Evolutionary conservation across 2,113 vertebrate genomes (phyloP).

Genomic region (Catharus fuscescens): DNA sequence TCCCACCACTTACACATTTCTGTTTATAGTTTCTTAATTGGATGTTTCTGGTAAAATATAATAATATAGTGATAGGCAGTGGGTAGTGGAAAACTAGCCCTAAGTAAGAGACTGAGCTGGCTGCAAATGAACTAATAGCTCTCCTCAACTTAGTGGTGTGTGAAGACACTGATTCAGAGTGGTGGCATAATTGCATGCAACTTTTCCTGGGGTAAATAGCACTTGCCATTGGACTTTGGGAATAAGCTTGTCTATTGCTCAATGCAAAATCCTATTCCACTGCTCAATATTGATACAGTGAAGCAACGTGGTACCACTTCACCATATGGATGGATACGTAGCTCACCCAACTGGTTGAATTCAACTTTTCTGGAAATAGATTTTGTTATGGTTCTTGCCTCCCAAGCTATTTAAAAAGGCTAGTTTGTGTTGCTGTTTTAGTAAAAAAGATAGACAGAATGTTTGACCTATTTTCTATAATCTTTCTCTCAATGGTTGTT

Average conservation of each 20-base stretch:
- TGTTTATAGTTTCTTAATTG: not conserved
- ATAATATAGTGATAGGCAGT: not conserved
- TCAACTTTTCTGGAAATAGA: not conserved
- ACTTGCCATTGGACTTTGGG: not conserved
- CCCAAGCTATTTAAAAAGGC: not conserved
- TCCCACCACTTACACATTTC: not conserved
- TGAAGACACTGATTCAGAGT: not conserved
- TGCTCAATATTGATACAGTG: not conserved
- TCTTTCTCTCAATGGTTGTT: not conserved
- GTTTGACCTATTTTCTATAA: not conserved
- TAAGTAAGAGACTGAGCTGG: not conserved
- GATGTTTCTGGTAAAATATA: not conserved
- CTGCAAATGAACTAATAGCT: not conserved
- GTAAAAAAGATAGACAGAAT: not conserved
- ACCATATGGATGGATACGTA: rapidly evolving
- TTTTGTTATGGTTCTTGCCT: not conserved
- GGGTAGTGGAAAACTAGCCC: not conserved
- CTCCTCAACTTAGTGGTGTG: not conserved
- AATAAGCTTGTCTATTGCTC: not conserved
- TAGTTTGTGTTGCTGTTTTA: not conserved
- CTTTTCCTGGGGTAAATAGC: not conserved
- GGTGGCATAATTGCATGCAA: not conserved
- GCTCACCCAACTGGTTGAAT: not conserved
- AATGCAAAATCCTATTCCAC: not conserved
- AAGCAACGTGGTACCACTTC: not conserved